phyloP scores from a whole-genome alignment of 2,113 vertebrate species.

The Osmerus eperlanus region DNA sequence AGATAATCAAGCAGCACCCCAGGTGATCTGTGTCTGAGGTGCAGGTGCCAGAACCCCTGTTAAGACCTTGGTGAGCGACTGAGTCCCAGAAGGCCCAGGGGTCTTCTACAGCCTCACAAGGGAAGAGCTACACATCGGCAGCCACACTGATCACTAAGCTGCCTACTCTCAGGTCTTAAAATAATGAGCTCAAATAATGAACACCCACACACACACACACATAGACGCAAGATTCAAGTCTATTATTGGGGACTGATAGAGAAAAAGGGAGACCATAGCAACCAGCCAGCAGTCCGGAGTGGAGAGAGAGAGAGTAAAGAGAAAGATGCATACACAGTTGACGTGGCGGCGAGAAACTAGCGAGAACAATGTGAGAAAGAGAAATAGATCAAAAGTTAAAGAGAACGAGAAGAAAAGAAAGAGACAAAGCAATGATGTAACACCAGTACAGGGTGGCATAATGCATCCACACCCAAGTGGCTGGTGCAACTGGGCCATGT shows the following conservation, averaged over 20 bases:
- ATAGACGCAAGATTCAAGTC: background rate
- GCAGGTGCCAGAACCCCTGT: no score
- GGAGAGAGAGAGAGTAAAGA: conserved; percentile 8
- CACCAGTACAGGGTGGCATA: no score
- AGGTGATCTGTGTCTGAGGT: no score
- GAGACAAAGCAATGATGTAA: no score
- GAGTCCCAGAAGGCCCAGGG: background rate
- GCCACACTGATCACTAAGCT: background rate
- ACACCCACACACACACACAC: conserved; percentile 3
- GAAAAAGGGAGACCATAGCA: conserved; percentile 10
- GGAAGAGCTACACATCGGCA: background rate
- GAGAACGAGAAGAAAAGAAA: conserved; percentile 32
- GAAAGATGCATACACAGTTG: conserved; percentile 15
- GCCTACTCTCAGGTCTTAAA: background rate
- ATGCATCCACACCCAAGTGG: no score
- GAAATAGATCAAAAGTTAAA: background rate
- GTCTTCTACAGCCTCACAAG: background rate
- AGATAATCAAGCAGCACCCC: no score
- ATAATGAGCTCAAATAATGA: background rate
- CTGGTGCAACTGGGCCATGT: no score
- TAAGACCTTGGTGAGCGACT: background rate
- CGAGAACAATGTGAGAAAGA: conserved; percentile 2
- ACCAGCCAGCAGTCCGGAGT: conserved; percentile 6
- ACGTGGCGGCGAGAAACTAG: background rate
- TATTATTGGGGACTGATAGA: background rate